A percentile compares a stretch with the other conserved stretches of the same genome.
phyloP scores from a whole-genome alignment of 2,888 invertebrate genomes.

The Drosophila subquinaria region DNA sequence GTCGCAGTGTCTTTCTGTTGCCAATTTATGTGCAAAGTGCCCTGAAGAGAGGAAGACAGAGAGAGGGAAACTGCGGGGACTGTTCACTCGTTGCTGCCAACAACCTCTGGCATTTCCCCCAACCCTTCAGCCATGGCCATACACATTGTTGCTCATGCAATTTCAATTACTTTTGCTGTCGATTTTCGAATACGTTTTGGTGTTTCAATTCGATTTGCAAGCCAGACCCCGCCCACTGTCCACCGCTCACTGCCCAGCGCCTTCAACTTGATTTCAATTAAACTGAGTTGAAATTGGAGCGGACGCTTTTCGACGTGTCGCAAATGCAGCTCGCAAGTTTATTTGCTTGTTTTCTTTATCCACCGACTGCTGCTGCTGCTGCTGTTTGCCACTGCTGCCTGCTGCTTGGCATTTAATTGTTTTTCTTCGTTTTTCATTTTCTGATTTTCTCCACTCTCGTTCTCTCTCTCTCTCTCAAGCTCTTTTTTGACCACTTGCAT shows the following conservation, averaged over 20 bases:
- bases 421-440: constrained; percentile 60
- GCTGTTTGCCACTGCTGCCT: constrained; percentile 38
- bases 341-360: constrained; percentile 75
- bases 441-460: constrained; percentile 27
- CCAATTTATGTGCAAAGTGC: constrained; percentile 73
- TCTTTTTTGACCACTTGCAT: constrained; percentile 73
- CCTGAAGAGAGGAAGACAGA: neutral
- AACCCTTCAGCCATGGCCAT: constrained; percentile 20
- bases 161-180: constrained; percentile 83
- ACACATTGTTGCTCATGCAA: constrained; percentile 82
- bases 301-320: constrained; percentile 75
- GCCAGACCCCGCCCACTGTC: constrained; percentile 39
- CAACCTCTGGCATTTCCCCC: neutral
- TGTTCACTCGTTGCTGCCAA: constrained; percentile 42
- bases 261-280: constrained; percentile 75
- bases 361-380: constrained; percentile 46
- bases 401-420: constrained; percentile 68
- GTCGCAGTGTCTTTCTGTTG: constrained; percentile 52
- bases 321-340: constrained; percentile 74
- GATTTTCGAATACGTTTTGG: constrained; percentile 80
- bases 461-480: constrained; percentile 14
- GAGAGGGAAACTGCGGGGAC: constrained; percentile 6
- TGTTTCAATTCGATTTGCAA: constrained; percentile 78
- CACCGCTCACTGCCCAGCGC: constrained; percentile 20
- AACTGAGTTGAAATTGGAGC: constrained; percentile 78